Conservation (phyloP, 1,140 invertebrate genomes). For the Oryctes rhinoceros region DNA sequence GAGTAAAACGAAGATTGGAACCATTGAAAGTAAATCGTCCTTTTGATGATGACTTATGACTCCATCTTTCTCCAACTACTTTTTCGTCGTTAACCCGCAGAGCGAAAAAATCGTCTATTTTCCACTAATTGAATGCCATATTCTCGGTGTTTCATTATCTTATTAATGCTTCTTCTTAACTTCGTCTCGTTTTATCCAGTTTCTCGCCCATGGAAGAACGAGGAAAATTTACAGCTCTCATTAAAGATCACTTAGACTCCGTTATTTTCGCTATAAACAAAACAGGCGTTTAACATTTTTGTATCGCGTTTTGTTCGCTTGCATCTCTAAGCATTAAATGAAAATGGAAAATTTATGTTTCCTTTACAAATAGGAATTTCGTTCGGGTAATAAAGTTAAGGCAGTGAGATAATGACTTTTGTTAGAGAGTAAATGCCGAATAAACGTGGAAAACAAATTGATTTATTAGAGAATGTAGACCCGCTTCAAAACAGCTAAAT, state of each 20-base stretch:
- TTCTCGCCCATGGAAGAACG: background rate
- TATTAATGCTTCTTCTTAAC: slow-evolving; percentile 45
- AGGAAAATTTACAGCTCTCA: slow-evolving; percentile 33
- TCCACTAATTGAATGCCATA: slow-evolving; percentile 48
- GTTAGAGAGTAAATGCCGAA: background rate
- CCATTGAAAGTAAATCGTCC: slow-evolving; percentile 27
- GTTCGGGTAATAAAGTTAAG: slow-evolving; percentile 16
- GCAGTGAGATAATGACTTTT: slow-evolving; percentile 27
- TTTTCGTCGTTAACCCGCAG: background rate
- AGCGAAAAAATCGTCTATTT: slow-evolving; percentile 34
- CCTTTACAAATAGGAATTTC: slow-evolving; percentile 23
- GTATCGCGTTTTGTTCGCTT: slow-evolving; percentile 20
- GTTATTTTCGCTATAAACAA: slow-evolving; percentile 36
- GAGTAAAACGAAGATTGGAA: slow-evolving; percentile 45
- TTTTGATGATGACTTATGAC: slow-evolving; percentile 10
- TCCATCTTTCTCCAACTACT: slow-evolving; percentile 20
- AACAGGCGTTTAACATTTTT: slow-evolving; percentile 34
- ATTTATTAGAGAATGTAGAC: slow-evolving; percentile 4
- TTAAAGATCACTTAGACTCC: slow-evolving; percentile 32
- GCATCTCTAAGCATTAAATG: slow-evolving; percentile 24
- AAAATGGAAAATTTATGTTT: slow-evolving; percentile 33
- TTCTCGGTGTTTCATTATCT: slow-evolving; percentile 48
- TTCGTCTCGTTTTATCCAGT: slow-evolving; percentile 27
- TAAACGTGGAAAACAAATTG: background rate
- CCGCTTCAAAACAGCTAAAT: background rate